Base-by-base conservation (phyloP, 2,888 invertebrate species). In the Eilema griseolum region DNA sequence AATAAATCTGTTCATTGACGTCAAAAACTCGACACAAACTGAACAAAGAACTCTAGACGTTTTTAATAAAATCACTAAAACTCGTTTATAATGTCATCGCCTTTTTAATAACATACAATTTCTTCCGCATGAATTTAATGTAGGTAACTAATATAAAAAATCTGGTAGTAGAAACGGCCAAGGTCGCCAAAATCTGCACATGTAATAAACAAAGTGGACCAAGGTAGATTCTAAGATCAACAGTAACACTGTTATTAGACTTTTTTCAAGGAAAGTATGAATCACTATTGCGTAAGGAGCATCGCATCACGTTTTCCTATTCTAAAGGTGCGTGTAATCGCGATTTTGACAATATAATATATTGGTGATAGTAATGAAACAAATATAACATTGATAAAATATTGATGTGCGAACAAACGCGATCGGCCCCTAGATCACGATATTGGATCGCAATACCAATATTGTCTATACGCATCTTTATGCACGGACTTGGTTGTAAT, bases 241-340 rank as follows among this genome's bases (percentile, higher is more conserved):
- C 66, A 79, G 62, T 70, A 72, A 75, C 78, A 78, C 75, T 56
- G 68, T 78, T 83, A 76, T 79, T 78, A 76, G 76, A 81, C 74
- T 65, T 74, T 72, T 71, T 83, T 74, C 82, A 82, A 83, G 83
- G 75, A 83, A 82, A 75, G 76, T 81, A 68, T 83, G 83, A 83
- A 70, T 82, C 83, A 82, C 31, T 52, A 37, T 82, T 81, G 71
- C 78, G 83, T 71, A 79, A 82, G 52, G 10, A 56, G 65, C 56
- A 71, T 71, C 65, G 69, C 63, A 65, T 63, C 59, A 60, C 61
- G 67, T 76, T 74, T 76, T 74, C 37, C 68, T 72, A 71, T 75
- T 41, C 41, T 41, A 41, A 16, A 16, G 41, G 41, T 16, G 16
- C 41, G 41, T 41, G 16, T 41, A 41, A 16, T 16, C 33, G 33